These are phyloP conservation scores for Diadumene lineata DNA, from an alignment of 92 coral and sea anemone genomes.

Conservation along the genomic window DNA sequence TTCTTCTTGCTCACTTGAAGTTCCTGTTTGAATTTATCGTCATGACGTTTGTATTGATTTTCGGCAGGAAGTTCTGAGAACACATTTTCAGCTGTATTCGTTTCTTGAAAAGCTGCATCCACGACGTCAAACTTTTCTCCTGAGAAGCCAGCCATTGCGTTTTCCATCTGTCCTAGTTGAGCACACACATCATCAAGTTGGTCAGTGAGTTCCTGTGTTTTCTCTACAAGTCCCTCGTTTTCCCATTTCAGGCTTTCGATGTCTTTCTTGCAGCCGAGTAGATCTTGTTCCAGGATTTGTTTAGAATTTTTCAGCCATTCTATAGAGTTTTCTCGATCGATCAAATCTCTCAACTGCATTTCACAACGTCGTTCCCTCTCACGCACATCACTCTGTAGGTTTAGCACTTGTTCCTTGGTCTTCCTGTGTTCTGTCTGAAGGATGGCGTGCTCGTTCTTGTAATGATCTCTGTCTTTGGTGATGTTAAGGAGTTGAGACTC, in stretches of 20 bases:
- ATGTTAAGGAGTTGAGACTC: slow-evolving; percentile 82
- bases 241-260: slow-evolving; percentile 77
- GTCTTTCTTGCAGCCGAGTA: slow-evolving; percentile 73
- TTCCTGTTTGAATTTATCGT: slow-evolving; percentile 71
- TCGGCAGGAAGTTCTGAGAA: slow-evolving; percentile 45
- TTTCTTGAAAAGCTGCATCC: slow-evolving; percentile 32
- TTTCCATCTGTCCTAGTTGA: slow-evolving; percentile 82
- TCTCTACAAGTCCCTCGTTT: slow-evolving; percentile 69
- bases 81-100: slow-evolving; percentile 1
- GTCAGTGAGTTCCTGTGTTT: slow-evolving; percentile 54
- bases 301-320: slow-evolving; percentile 70
- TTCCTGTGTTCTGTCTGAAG: slow-evolving; percentile 74
- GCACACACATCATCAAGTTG: slow-evolving; percentile 67
- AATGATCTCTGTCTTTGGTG: slow-evolving; percentile 88
- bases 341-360: slow-evolving; percentile 67
- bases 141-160: slow-evolving; percentile 60
- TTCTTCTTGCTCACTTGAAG: slow-evolving; percentile 77
- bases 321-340: slow-evolving; percentile 68
- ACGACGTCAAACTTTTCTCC: slow-evolving; percentile 61
- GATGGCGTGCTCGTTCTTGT: slow-evolving; percentile 79
- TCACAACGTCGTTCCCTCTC: slow-evolving; percentile 80
- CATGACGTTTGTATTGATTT: slow-evolving; percentile 51
- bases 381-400: slow-evolving; percentile 80
- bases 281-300: slow-evolving; percentile 67
- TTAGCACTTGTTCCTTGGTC: slow-evolving; percentile 75